These are phyloP conservation scores for Asarcornis scutulata DNA, from an alignment of 2,113 vertebrate genomes.

Conservation along the genomic window DNA sequence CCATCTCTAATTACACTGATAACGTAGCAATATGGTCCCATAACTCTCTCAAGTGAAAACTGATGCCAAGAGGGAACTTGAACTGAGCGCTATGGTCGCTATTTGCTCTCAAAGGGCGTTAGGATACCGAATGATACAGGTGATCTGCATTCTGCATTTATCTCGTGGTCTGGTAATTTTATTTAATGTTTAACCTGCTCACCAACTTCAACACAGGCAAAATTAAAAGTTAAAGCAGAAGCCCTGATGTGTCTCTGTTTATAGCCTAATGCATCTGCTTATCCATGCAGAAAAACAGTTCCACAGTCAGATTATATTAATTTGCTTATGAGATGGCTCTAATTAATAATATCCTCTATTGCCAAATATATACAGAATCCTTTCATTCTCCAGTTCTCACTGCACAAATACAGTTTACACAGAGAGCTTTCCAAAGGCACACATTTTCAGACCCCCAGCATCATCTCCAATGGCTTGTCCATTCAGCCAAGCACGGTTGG, in stretches of 20 bases:
- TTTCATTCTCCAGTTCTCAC: not conserved
- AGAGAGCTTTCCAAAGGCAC: not conserved
- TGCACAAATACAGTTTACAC: not conserved
- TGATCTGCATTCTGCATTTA: not conserved
- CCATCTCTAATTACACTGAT: not conserved
- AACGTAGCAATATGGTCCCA: not conserved
- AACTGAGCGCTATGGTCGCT: not conserved
- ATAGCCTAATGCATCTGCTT: not conserved
- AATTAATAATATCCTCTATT: not conserved
- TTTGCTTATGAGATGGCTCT: not conserved
- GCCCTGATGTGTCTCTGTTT: not conserved
- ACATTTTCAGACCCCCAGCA: not conserved
- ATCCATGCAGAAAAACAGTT: not conserved
- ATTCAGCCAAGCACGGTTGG: not conserved
- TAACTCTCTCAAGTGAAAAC: not conserved
- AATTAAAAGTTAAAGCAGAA: not conserved
- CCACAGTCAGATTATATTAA: not conserved
- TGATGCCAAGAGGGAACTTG: not conserved
- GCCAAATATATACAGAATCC: not conserved
- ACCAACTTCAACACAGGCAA: not conserved
- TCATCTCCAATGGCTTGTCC: not conserved
- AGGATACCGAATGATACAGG: not conserved
- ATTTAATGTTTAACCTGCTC: not conserved
- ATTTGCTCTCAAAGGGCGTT: not conserved
- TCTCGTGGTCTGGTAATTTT: not conserved